These are phyloP conservation scores for Pygoscelis adeliae DNA, from an alignment of 2,113 vertebrate species.

Conservation along the genomic window DNA sequence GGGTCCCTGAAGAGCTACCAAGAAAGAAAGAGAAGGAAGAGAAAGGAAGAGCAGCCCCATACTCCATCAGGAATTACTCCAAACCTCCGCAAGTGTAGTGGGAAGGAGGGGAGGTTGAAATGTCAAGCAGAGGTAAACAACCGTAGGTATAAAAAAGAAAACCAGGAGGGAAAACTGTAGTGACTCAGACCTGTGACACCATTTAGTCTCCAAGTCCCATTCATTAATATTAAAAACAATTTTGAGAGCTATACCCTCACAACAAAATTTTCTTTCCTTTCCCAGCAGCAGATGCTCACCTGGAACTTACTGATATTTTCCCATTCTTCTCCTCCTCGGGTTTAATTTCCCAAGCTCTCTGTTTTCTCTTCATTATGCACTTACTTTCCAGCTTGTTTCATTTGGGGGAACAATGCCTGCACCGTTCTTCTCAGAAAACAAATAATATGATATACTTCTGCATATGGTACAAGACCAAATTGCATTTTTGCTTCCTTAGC, in stretches of 20 bases:
- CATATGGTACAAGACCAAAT: not conserved
- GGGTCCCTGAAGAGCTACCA: not conserved
- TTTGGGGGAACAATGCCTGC: not conserved
- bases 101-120: not conserved
- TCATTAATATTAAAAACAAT: not conserved
- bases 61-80: not conserved
- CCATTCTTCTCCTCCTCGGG: not conserved
- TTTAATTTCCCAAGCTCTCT: not conserved
- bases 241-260: not conserved
- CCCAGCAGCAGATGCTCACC: not conserved
- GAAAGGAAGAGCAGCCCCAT: not conserved
- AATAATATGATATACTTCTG: not conserved
- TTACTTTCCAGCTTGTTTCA: not conserved
- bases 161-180: not conserved
- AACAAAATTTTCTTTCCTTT: not conserved
- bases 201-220: not conserved
- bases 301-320: not conserved
- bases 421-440: not conserved
- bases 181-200: not conserved
- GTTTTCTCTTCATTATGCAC: not conserved
- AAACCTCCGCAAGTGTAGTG: not conserved
- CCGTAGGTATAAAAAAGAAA: not conserved
- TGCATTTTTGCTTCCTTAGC: not conserved
- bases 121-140: not conserved
- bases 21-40: not conserved